Evolutionary conservation across 1,140 invertebrate genomes (phyloP).

Genomic region (Andrena cerasifolii): DNA sequence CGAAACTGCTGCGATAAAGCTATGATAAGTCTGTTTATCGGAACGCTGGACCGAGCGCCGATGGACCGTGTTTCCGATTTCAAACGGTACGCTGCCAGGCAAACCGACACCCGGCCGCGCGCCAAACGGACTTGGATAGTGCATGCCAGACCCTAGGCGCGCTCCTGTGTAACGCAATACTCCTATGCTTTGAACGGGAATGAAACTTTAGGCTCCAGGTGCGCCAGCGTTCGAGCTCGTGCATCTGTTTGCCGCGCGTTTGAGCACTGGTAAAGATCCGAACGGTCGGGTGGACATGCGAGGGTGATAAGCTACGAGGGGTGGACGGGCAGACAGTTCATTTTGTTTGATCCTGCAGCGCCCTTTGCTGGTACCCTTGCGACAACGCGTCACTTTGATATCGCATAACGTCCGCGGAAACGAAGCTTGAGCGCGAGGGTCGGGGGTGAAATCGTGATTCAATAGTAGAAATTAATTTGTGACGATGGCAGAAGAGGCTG

Average conservation of each 20-base stretch:
- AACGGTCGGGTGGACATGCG: not conserved
- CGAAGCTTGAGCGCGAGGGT: too few relatives aligned
- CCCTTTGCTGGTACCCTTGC: too few relatives aligned
- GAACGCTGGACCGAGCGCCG: not conserved
- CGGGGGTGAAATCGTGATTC: too few relatives aligned
- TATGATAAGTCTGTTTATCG: not conserved
- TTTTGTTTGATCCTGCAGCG: not conserved
- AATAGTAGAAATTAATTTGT: too few relatives aligned
- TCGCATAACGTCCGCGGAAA: not conserved
- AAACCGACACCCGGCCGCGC: constrained; percentile 1
- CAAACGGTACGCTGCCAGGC: constrained; percentile 1
- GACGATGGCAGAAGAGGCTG: too few relatives aligned
- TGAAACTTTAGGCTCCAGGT: not conserved
- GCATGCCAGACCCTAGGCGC: not conserved
- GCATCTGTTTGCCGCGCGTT: not conserved
- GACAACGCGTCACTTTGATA: not conserved
- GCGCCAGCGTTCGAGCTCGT: not conserved
- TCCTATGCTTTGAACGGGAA: not conserved
- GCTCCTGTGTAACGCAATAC: constrained; percentile 41
- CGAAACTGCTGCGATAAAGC: too few relatives aligned
- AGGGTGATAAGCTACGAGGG: not conserved
- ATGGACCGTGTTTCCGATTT: not conserved
- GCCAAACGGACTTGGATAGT: constrained; percentile 36
- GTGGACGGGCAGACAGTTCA: not conserved
- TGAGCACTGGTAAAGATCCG: not conserved